phyloP scores from a whole-genome alignment of 2,888 invertebrate genomes.

The Pilophorus perplexus region DNA sequence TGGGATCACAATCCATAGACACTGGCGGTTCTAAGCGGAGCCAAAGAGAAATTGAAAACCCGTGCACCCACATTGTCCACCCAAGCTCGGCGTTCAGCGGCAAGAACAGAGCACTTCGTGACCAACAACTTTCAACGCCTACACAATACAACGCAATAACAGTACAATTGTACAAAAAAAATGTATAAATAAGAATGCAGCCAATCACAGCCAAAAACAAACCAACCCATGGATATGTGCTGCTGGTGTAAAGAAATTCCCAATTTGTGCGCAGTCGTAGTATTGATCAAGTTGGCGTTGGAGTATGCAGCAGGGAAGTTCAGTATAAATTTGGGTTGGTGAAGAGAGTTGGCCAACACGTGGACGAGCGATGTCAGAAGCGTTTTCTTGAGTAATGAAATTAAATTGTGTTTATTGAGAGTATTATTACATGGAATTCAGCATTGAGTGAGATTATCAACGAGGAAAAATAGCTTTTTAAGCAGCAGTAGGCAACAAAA shows the following conservation, averaged over 20 bases:
- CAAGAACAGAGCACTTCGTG: slow-evolving; percentile 52
- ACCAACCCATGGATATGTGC: slow-evolving; percentile 51
- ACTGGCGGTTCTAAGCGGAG: slow-evolving; percentile 53
- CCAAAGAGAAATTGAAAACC: slow-evolving; percentile 62
- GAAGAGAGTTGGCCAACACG: slow-evolving; percentile 56
- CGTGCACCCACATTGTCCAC: slow-evolving; percentile 62
- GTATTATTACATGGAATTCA: too few species aligned
- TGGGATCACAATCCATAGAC: slow-evolving; percentile 37
- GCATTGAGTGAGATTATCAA: background rate
- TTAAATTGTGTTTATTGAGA: background rate
- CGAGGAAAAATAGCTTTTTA: background rate
- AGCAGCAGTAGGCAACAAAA: background rate
- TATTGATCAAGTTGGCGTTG: slow-evolving; percentile 33
- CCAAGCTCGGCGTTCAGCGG: slow-evolving; percentile 54
- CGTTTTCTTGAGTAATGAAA: slow-evolving; percentile 50
- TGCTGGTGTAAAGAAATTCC: slow-evolving; percentile 52
- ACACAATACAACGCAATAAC: too few species aligned
- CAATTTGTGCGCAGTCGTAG: slow-evolving; percentile 50
- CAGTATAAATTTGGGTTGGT: slow-evolving; percentile 60
- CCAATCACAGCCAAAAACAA: slow-evolving; percentile 51
- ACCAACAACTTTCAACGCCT: slow-evolving; percentile 49
- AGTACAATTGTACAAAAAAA: too few species aligned
- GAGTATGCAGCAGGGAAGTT: slow-evolving; percentile 55
- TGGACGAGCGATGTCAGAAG: slow-evolving; percentile 57
- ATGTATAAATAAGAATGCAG: slow-evolving; percentile 52